phyloP scores from a whole-genome alignment of 2,797 vertebrate species.

The Aselliscus stoliczkanus region DNA sequence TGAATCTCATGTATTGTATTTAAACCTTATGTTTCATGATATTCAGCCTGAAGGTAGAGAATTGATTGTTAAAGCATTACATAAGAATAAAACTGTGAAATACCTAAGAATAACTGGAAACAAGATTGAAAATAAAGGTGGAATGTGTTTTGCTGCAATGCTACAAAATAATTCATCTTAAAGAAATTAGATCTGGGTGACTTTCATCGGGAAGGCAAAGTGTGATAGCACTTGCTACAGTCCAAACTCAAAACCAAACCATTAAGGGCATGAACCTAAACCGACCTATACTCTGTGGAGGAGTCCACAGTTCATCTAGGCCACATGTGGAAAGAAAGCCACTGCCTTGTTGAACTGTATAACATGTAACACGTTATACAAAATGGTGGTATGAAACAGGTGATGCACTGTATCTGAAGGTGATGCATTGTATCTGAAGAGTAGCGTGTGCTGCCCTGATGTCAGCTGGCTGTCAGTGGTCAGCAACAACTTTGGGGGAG shows the following conservation, averaged over 20 bases:
- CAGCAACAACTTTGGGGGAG: conserved; percentile 83
- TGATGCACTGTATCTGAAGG: conserved; percentile 84
- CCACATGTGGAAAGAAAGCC: conserved; percentile 84
- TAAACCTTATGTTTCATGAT: conserved; percentile 90
- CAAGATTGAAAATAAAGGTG: conserved; percentile 87
- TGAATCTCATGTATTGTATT: conserved; percentile 75
- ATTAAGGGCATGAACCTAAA: conserved; percentile 85
- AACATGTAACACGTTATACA: conserved; percentile 83
- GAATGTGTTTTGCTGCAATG: conserved; percentile 85
- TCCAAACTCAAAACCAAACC: conserved; percentile 81
- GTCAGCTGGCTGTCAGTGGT: conserved; percentile 87
- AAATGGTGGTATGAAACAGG: conserved; percentile 86
- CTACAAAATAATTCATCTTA: conserved; percentile 86
- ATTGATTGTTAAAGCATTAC: conserved; percentile 83
- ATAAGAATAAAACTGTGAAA: conserved; percentile 81
- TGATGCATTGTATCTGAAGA: conserved; percentile 83
- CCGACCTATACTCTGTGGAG: conserved; percentile 87
- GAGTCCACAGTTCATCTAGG: conserved; percentile 86
- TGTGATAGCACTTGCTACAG: conserved; percentile 83
- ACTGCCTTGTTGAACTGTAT: conserved; percentile 87
- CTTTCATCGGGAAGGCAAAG: conserved; percentile 85
- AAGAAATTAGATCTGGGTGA: conserved; percentile 87
- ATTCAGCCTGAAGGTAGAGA: conserved; percentile 84
- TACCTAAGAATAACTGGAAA: conserved; percentile 89
- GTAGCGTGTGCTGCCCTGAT: conserved; percentile 86